A percentile compares a stretch with the other conserved stretches of the same genome.
These are phyloP conservation scores for Scrobipalpa costella DNA, from an alignment of 2,888 invertebrate genomes.

Conservation along the genomic window DNA sequence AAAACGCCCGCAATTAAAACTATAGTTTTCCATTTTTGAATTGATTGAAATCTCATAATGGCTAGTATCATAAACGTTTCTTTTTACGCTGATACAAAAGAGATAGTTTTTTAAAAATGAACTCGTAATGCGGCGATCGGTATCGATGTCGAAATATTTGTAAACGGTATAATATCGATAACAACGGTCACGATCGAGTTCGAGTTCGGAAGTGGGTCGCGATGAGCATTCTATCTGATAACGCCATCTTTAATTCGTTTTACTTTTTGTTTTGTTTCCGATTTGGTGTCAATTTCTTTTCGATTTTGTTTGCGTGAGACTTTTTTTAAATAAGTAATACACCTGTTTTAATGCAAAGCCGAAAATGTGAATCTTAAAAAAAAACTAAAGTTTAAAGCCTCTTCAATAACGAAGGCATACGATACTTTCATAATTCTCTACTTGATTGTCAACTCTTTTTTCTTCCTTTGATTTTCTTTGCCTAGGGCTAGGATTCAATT, in stretches of 20 bases:
- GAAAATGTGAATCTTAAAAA: no score
- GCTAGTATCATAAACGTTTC: slow-evolving; percentile 7
- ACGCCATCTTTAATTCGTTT: slow-evolving; percentile 21
- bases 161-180: slow-evolving; percentile 68
- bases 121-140: slow-evolving; percentile 44
- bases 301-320: not conserved
- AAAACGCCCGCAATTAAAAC: slow-evolving; percentile 6
- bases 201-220: slow-evolving; percentile 32
- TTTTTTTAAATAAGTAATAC: no score
- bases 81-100: not conserved
- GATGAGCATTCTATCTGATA: slow-evolving; percentile 32
- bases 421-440: no score
- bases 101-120: slow-evolving; percentile 15
- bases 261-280: slow-evolving; percentile 18
- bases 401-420: no score
- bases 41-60: not conserved
- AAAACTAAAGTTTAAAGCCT: no score
- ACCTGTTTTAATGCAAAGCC: no score
- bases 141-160: slow-evolving; percentile 79
- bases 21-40: not conserved
- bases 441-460: no score
- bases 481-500: no score
- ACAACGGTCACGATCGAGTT: slow-evolving; percentile 51
- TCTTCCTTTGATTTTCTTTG: no score
- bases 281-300: not conserved